phyloP scores from a whole-genome alignment of 2,888 invertebrate genomes.

The Hipparchia sbordonii region DNA sequence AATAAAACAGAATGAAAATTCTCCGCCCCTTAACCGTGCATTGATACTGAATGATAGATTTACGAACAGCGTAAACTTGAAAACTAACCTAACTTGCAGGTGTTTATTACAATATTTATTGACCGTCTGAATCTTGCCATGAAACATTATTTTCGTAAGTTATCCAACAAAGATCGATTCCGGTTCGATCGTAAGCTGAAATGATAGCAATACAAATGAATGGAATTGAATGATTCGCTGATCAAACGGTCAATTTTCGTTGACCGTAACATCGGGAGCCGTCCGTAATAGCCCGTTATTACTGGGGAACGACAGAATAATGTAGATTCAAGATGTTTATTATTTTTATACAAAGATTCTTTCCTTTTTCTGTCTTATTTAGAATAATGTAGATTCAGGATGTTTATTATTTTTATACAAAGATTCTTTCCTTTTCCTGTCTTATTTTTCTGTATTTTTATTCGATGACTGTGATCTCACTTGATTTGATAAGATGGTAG shows the following conservation, averaged over 20 bases:
- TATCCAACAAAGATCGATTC: constrained; percentile 40
- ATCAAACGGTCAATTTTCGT: constrained; percentile 64
- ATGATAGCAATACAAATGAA: constrained; percentile 45
- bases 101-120: not conserved
- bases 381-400: too few species aligned
- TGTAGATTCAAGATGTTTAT: constrained; percentile 14
- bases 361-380: not conserved
- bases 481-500: too few species aligned
- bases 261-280: constrained; percentile 60
- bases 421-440: too few species aligned
- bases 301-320: constrained; percentile 34
- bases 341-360: not conserved
- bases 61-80: too few species aligned
- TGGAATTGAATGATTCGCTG: constrained; percentile 58
- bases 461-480: too few species aligned
- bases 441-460: too few species aligned
- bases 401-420: too few species aligned
- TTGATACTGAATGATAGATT: too few species aligned
- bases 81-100: not conserved
- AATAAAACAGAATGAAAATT: too few species aligned
- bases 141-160: constrained; percentile 22
- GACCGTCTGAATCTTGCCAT: not conserved
- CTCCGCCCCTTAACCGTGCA: too few species aligned
- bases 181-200: constrained; percentile 44
- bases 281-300: constrained; percentile 41